Percentiles rank a stretch among this genome's conserved stretches.
These are phyloP conservation scores for Esox lucius DNA, from an alignment of 2,797 vertebrate genomes.

Conservation along the genomic window DNA sequence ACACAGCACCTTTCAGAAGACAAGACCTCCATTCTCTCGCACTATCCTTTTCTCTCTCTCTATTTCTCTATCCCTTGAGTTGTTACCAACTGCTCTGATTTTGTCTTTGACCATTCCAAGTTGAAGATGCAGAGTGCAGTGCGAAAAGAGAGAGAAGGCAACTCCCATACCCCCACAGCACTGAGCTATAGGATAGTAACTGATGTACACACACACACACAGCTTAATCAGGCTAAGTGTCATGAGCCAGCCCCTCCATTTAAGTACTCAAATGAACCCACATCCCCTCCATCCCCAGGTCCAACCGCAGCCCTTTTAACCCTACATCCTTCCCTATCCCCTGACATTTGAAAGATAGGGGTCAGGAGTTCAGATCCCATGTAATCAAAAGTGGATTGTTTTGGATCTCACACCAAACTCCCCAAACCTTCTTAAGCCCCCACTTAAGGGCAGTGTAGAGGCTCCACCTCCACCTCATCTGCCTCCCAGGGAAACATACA, in stretches of 20 bases:
- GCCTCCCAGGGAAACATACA: constrained; percentile 74
- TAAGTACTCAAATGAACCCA: constrained; percentile 48
- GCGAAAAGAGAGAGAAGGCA: constrained; percentile 17
- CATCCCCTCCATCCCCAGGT: not conserved
- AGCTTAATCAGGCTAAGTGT: constrained; percentile 26
- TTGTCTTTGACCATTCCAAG: constrained; percentile 40
- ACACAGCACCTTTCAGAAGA: constrained; percentile 75
- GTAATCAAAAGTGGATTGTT: constrained; percentile 75
- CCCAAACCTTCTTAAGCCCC: constrained; percentile 18
- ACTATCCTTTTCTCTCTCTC: constrained; percentile 15
- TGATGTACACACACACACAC: not conserved
- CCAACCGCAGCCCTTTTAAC: not conserved
- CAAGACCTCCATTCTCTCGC: constrained; percentile 71
- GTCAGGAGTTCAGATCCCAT: constrained; percentile 72
- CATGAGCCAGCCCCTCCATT: constrained; percentile 13
- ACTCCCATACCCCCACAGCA: constrained; percentile 10
- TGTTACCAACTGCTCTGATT: constrained; percentile 32
- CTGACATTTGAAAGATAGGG: constrained; percentile 69
- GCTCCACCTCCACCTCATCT: constrained; percentile 64
- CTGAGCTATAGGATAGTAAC: not conserved
- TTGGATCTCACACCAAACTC: constrained; percentile 58
- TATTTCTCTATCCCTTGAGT: constrained; percentile 29
- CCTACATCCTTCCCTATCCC: constrained; percentile 46
- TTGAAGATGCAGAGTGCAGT: constrained; percentile 28
- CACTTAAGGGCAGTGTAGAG: constrained; percentile 62